These are phyloP conservation scores for Achroia grisella DNA, from an alignment of 1,140 invertebrate genomes.

Conservation along the genomic window DNA sequence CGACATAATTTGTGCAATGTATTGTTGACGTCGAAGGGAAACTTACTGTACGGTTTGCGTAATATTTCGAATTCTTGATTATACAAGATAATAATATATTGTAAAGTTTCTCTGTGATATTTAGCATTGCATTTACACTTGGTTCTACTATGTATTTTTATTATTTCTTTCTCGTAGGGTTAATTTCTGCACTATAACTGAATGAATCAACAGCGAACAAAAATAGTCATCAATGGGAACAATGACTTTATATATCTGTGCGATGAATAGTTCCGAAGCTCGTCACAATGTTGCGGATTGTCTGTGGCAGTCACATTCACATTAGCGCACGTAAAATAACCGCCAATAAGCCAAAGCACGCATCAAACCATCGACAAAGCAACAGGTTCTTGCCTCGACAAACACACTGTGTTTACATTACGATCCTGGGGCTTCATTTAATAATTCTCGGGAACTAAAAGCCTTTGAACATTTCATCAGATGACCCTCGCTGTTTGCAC, in stretches of 20 bases:
- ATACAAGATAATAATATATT: conserved; percentile 31
- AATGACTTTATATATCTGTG: conserved; percentile 10
- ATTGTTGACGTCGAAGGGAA: conserved; percentile 53
- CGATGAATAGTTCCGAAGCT: background rate
- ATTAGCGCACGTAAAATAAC: conserved; percentile 66
- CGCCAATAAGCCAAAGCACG: conserved; percentile 65
- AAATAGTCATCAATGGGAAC: conserved; percentile 22
- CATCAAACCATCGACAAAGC: conserved; percentile 66
- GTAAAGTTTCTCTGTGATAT: conserved; percentile 18
- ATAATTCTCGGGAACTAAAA: conserved; percentile 73
- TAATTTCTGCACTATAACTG: conserved; percentile 8
- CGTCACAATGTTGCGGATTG: conserved; percentile 57
- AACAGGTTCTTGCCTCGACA: conserved; percentile 66
- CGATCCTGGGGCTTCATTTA: conserved; percentile 71
- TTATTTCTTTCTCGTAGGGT: background rate
- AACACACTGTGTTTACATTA: conserved; percentile 69
- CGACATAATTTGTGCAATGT: conserved; percentile 55
- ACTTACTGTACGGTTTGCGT: conserved; percentile 43
- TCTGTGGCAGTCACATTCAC: conserved; percentile 51
- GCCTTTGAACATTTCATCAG: conserved; percentile 73
- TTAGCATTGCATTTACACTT: conserved; percentile 7
- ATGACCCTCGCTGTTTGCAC: conserved; percentile 71
- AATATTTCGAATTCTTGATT: conserved; percentile 39
- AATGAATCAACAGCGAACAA: conserved; percentile 18
- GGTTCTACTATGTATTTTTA: too few relatives aligned